Evolutionary conservation across 2,888 invertebrate species (phyloP).

Genomic region (Xylophagus ater): DNA sequence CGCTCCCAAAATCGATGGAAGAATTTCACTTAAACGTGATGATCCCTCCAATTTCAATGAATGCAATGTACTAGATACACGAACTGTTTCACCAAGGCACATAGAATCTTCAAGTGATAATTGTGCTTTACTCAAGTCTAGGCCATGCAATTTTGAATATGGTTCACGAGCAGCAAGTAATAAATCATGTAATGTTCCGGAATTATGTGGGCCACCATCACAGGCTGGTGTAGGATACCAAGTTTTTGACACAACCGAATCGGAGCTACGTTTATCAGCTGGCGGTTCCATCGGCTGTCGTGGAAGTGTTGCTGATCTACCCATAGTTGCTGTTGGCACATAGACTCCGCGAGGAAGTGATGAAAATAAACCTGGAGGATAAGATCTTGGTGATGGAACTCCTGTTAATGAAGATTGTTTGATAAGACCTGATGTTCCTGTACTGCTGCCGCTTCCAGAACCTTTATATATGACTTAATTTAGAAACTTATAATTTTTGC

Average conservation of each 20-base stretch:
- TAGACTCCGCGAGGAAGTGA: slow-evolving; percentile 42
- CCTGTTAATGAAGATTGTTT: slow-evolving; percentile 29
- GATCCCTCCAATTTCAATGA: slow-evolving; percentile 45
- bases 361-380: slow-evolving; percentile 38
- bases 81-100: slow-evolving; percentile 45
- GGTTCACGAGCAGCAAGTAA: slow-evolving; percentile 39
- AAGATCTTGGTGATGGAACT: slow-evolving; percentile 27
- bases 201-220: slow-evolving; percentile 35
- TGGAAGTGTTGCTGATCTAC: slow-evolving; percentile 41
- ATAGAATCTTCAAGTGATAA: slow-evolving; percentile 44
- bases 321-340: slow-evolving; percentile 39
- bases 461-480: slow-evolving; percentile 21
- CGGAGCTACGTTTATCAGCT: slow-evolving; percentile 42
- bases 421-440: slow-evolving; percentile 32
- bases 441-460: slow-evolving; percentile 41
- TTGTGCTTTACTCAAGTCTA: slow-evolving; percentile 47
- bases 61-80: slow-evolving; percentile 42
- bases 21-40: slow-evolving; percentile 43
- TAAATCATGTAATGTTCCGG: slow-evolving; percentile 28
- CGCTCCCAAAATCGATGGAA: slow-evolving; percentile 44
- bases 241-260: slow-evolving; percentile 43
- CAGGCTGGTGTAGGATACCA: slow-evolving; percentile 45
- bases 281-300: slow-evolving; percentile 40
- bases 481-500: background rate
- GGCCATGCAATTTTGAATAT: slow-evolving; percentile 42